Evolutionary conservation across 2,113 vertebrate species (phyloP), one percentile per base, ranked within the genome.

Genomic region (Progne subis): DNA sequence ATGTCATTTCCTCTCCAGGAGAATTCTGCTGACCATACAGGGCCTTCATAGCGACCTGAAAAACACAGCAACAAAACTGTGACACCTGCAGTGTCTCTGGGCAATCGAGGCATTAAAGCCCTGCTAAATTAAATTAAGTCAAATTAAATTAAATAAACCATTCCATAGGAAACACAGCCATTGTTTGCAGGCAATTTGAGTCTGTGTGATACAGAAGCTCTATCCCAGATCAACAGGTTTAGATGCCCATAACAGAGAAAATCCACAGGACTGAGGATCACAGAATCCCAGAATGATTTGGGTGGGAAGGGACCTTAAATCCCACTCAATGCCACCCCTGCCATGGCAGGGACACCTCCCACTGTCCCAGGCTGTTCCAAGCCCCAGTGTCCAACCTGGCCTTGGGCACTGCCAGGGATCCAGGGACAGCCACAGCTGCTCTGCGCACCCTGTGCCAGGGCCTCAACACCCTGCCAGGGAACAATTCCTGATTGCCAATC

Each of bases 31-130:
- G 98, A 92, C 98, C 98, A 89, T 98, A 99, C 46, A 99, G 97
- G 18, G 97, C 98, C 96, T 98, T 99, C 98, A 99, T 99, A 21
- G 50, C 65, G 88, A 95, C 84, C 98, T 98, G 95, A 53, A 96
- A 97, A 88, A 85, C 49, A 93, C 15, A 91, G 70, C 23, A 76
- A 59, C 13, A 26, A 28, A 32, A 43, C 29, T 71, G 61, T 39
- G 83, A 91, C 46, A 77, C 2, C 17, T 49, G 20, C 70, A 76
- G 18, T 6, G 63, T 2, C 57, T 60, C 5, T 1, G 32, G 63
- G 5, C n/a, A 90, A 82, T 16, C 29, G 15, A 34, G 12, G 21
- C 53, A 26, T 6, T 21, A 76, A 15, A 74, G 41, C 16, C 34
- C 44, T 20, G 32, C 2, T 46, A 4, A n/a, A 41, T 41, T 14